Percentiles rank a stretch among this genome's conserved stretches.
Evolutionary conservation across 2,888 invertebrate genomes (phyloP).

Genomic region (Lottia gigantea): DNA sequence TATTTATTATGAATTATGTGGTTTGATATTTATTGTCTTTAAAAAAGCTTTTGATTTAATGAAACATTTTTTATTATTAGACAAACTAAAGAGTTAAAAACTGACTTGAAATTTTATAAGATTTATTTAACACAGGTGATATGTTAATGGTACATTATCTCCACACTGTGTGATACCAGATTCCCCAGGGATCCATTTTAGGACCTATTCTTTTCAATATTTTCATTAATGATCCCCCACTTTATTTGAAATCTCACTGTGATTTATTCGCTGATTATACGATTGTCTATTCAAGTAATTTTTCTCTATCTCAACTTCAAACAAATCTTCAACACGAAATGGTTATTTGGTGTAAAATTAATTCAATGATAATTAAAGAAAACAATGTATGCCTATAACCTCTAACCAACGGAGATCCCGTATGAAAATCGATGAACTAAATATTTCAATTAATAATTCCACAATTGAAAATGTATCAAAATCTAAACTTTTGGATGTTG

Average conservation of each 20-base stretch:
- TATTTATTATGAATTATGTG: conserved; percentile 1
- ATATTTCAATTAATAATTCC: not conserved
- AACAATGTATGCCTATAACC: not conserved
- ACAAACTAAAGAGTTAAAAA: not conserved
- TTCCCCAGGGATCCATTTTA: not conserved
- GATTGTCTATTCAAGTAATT: not conserved
- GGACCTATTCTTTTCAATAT: not conserved
- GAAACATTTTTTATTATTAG: not conserved
- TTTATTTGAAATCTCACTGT: not conserved
- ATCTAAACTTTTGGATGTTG: not conserved
- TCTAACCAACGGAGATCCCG: not conserved
- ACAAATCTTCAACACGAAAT: not conserved
- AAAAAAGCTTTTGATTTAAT: too few species aligned
- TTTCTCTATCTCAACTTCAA: not conserved
- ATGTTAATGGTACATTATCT: not conserved
- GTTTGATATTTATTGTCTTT: not conserved
- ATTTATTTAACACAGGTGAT: not conserved
- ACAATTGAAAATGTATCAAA: conserved; percentile 1
- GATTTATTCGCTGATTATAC: not conserved
- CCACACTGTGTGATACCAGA: not conserved
- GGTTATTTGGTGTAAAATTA: not conserved
- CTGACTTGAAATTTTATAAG: not conserved
- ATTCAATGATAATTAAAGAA: not conserved
- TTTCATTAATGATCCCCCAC: not conserved
- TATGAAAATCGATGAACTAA: not conserved